Evolutionary conservation across 2,888 invertebrate species (phyloP).

Genomic region (Galerucella nymphaeae): DNA sequence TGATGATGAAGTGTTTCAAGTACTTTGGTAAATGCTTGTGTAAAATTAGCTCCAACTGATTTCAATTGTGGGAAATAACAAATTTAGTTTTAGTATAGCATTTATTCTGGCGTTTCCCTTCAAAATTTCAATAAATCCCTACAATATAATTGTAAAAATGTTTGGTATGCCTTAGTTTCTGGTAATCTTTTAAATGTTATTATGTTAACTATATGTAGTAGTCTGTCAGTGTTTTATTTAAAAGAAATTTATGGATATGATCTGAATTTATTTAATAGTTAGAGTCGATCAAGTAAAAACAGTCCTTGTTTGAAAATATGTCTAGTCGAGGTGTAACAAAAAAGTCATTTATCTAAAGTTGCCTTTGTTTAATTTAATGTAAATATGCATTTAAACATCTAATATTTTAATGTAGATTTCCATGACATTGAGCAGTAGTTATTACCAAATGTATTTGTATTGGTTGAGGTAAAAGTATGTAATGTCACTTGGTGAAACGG

Average conservation of each 20-base stretch:
- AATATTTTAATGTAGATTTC: neutral
- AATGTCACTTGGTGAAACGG: neutral
- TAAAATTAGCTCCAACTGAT: neutral
- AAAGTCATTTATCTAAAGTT: neutral
- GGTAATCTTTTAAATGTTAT: conserved; percentile 36
- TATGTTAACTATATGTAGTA: conserved; percentile 41
- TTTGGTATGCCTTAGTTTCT: conserved; percentile 32
- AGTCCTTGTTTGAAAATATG: neutral
- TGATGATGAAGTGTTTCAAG: neutral
- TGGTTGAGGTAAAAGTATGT: neutral
- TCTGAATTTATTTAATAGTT: conserved; percentile 34
- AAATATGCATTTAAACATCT: neutral
- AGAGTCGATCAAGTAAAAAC: neutral
- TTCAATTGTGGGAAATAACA: neutral
- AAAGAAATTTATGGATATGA: conserved; percentile 35
- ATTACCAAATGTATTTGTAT: neutral
- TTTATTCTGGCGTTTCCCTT: neutral
- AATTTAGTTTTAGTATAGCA: conserved; percentile 4
- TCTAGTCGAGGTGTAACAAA: neutral
- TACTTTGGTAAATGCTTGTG: neutral
- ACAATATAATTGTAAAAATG: conserved; percentile 17
- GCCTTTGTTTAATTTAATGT: neutral
- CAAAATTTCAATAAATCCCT: neutral
- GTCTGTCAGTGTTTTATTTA: conserved; percentile 42
- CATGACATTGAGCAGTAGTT: neutral